phyloP scores from a whole-genome alignment of 2,113 vertebrate genomes.

The Capreolus pygargus region DNA sequence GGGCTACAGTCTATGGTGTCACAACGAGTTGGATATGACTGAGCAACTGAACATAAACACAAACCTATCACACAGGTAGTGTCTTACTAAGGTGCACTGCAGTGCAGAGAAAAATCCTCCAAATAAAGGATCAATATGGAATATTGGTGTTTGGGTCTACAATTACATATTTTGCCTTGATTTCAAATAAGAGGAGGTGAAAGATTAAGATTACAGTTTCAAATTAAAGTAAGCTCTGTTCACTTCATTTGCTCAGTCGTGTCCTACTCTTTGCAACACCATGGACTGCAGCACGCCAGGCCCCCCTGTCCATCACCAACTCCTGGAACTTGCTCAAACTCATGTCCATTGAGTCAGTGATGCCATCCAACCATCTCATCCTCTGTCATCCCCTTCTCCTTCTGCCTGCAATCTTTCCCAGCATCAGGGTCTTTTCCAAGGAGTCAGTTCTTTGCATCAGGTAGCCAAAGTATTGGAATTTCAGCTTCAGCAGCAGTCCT shows the following conservation, averaged over 20 bases:
- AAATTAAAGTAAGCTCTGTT: neutral
- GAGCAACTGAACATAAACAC: neutral
- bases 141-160: neutral
- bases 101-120: neutral
- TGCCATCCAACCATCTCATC: neutral
- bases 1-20: neutral
- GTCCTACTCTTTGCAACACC: neutral
- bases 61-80: no score
- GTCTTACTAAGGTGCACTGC: neutral
- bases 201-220: neutral
- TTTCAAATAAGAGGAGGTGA: neutral
- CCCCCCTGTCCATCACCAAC: neutral
- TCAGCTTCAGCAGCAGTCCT: neutral
- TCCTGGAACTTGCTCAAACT: neutral
- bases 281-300: neutral
- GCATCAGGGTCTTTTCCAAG: neutral
- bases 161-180: neutral
- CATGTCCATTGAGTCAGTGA: neutral
- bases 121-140: neutral
- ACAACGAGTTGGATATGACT: neutral
- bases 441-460: neutral
- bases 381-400: neutral
- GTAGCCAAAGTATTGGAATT: neutral
- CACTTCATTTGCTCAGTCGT: neutral
- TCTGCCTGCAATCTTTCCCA: neutral